Base-by-base conservation (phyloP, 2,113 vertebrate species). In the Takifugu flavidus region DNA sequence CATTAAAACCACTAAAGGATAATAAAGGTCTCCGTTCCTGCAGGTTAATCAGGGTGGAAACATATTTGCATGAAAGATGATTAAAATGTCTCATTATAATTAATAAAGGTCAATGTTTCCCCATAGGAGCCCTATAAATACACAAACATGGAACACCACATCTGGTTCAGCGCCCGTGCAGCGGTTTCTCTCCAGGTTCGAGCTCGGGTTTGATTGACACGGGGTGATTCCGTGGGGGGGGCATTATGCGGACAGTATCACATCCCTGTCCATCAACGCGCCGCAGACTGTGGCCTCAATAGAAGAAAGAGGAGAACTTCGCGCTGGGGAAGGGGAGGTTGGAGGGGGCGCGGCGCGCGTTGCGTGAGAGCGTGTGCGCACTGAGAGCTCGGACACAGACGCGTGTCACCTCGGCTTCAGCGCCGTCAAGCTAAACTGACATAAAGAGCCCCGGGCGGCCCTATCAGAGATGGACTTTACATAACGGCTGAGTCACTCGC, bases 391-490 rank as follows among this genome's bases (percentile, higher is more conserved):
- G 74, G 80, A 83, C 80, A 82, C 72, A 82, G 83, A 85, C 84
- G 83, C 73, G 82, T 82, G 79, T 89, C 86, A 87, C 80, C 85
- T 87, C 88, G 71, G 82, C 31, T 82, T 65, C 63, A 75, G 77
- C 49, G 78, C 77, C 65, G 72, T 87, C 83, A 85, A 85, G 78
- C 82, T 79, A 83, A 83, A 88, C 85, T 87, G 85, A 89, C 79
- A 89, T 80, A 83, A 88, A 85, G 72, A 80, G 84, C 83, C 85
- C 79, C 75, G 47, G 79, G 86, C 79, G 73, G 74, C 65, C 86
- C 80, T 82, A 87, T 89, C 86, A 84, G 83, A 84, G 80, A 87
- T 84, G 78, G 85, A 86, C 85, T 89, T 89, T 89, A 89, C 85
- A 88, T 87, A 89, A 89, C 82, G 71, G 72, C 82, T 89, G 88